Evolutionary conservation across 92 coral and sea anemone species (phyloP), one percentile per base, ranked within the genome.

Genomic region (Phenganax stokvisi): DNA sequence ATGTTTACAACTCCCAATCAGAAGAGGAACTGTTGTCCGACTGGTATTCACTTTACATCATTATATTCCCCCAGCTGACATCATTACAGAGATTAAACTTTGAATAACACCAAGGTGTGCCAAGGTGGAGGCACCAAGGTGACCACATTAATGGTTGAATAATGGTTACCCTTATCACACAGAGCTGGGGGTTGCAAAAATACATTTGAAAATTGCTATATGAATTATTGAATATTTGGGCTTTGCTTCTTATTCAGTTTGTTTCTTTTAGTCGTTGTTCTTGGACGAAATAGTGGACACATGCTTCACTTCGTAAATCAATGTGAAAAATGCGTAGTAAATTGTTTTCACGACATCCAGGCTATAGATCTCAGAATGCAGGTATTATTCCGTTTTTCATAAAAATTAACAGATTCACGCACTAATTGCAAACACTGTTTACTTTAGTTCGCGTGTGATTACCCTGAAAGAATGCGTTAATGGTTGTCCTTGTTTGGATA

Each of bases 141-240:
- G 73, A 53, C 53, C 73, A 68, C 29, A 44, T 68, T 68, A 30
- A 30, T 10, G 47, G 54, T 53, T 29, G 8, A 0, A 30, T 68
- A n/a, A 30, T 68, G 11, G 13, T 68, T 7, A 1, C 67, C 8
- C 72, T 25, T 27, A 66, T 27, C 47, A 30, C 31, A 6, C 73
- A 30, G 54, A 37, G 73, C 53, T 68, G 73, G 73, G 54, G 73
- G 73, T 68, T 68, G 16, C 6, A 12, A 30, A 68, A 68, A 68
- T 17, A 68, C 13, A 0, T 37, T 37, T 37, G 47, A 37, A 37
- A 37, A 37, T 2, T 37, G 5, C 47, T 37, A 37, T 37, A 37
- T 37, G 47, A 37, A 37, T 37, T 37, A 37, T 37, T 37, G 47
- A 37, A 37, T 37, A 37, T 5, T 37, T 37, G 47, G 47, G 5